A percentile compares a stretch with the other conserved stretches of the same genome.
Evolutionary conservation across 2,113 vertebrate species (phyloP).

Genomic region (Empidonax alnorum): DNA sequence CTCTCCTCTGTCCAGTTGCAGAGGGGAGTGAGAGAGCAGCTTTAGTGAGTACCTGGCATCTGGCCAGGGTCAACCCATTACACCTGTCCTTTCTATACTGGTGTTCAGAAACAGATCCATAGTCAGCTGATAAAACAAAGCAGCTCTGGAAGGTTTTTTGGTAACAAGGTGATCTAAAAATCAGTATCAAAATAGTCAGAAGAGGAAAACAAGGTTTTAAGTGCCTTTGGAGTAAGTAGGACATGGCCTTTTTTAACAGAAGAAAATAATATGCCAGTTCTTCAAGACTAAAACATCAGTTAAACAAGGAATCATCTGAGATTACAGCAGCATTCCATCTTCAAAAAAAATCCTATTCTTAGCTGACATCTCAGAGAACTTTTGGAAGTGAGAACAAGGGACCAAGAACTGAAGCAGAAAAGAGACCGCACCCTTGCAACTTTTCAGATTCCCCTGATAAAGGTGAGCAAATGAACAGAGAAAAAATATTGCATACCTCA

Average conservation of each 20-base stretch:
- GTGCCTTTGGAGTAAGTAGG: background rate
- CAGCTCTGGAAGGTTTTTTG: background rate
- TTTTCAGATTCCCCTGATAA: background rate
- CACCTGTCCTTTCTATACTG: background rate
- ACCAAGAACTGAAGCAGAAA: background rate
- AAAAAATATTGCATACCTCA: background rate
- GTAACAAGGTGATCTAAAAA: background rate
- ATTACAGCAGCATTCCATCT: background rate
- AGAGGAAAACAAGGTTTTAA: background rate
- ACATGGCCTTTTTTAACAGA: background rate
- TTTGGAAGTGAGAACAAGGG: background rate
- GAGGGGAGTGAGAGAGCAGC: no score
- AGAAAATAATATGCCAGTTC: background rate
- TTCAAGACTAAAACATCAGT: background rate
- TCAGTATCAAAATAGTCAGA: background rate
- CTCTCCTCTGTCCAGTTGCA: no score
- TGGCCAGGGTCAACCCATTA: no score
- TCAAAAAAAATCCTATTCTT: background rate
- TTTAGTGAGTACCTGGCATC: no score
- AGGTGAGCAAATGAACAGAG: background rate
- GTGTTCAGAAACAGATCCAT: background rate
- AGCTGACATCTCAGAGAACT: background rate
- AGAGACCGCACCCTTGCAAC: accelerated
- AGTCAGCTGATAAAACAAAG: background rate
- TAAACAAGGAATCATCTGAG: background rate